A percentile compares a stretch with the other conserved stretches of the same genome.
Evolutionary conservation across 2,797 vertebrate genomes (phyloP).

Genomic region (Sebastes miniatus): DNA sequence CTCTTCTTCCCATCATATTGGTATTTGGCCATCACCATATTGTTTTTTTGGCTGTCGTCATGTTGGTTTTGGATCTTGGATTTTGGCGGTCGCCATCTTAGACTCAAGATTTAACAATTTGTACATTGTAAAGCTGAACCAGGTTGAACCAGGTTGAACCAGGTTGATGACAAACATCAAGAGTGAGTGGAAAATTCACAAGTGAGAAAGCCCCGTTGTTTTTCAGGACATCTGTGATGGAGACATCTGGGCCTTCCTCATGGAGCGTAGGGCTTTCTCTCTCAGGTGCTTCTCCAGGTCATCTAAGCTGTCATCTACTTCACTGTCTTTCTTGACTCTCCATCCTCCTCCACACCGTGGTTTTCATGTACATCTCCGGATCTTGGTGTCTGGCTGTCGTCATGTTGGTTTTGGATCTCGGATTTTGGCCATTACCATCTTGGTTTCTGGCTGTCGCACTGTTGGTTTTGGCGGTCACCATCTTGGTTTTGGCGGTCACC

Average conservation of each 20-base stretch:
- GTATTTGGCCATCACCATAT: no score
- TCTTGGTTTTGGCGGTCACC: no score
- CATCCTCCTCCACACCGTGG: constrained; percentile 70
- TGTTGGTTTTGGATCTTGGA: no score
- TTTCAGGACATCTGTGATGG: constrained; percentile 91
- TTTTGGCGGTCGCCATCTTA: not conserved
- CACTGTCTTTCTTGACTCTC: constrained; percentile 93
- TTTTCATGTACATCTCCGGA: constrained; percentile 65
- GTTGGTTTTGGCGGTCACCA: no score
- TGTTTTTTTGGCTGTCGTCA: no score
- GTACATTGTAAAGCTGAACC: constrained; percentile 96
- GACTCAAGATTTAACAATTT: constrained; percentile 89
- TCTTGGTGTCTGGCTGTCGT: no score
- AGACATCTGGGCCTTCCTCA: constrained; percentile 97
- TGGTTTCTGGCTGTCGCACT: no score
- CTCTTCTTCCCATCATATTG: no score
- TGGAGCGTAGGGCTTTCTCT: constrained; percentile 96
- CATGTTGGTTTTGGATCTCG: no score
- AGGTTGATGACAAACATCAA: constrained; percentile 89
- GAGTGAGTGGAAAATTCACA: constrained; percentile 81
- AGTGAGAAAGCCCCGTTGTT: constrained; percentile 51
- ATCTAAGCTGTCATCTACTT: constrained; percentile 94
- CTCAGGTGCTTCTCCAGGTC: constrained; percentile 97
- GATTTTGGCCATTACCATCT: no score
- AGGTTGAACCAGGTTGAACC: constrained; percentile 88